Evolutionary conservation across 2,888 invertebrate species (phyloP), one percentile per base, ranked within the genome.

Genomic region (Pseudanteris insignis): DNA sequence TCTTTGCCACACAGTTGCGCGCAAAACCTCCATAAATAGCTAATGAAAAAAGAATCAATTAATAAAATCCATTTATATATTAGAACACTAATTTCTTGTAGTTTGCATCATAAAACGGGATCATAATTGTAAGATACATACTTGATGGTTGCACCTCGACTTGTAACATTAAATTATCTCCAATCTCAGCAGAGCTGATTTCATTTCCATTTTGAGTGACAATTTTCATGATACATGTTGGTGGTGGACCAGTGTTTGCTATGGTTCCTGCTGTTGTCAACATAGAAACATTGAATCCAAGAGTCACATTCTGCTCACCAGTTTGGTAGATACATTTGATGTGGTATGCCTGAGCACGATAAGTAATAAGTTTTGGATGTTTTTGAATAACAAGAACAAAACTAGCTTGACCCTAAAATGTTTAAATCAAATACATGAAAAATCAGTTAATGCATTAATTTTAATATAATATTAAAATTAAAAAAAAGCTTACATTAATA

Each of bases 231-330:
- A 90, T 85, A 78, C 95, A 95, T 7, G 91, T 91, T 6, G 95
- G 95, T 36, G 95, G 94, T 15, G 95, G 95, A 38, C 95, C 95
- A 0, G 94, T 95, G 75, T 96, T 95, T 29, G 94, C 94, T 63
- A 96, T 95, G 0, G 95, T 96, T 44, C 95, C 95, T 1, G 94
- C 94, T 0, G 95, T 95, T 0, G 95, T 95, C 66, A 95, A 81
- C 94, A 95, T 95, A 6, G 94, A 94, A 5, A 95, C 95, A 78
- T 96, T 96, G 80, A 95, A 94, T 29, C 95, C 95, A 25, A 94
- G 83, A 0, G 92, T 94, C 0, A 96, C 92, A 68, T 92, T 94
- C 79, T 93, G 92, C 78, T 94, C 94, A 59, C 94, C 94, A 0
- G 94, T 94, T 80, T 94, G 92, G 79, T 96, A 96, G 48, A 94